phyloP scores from a whole-genome alignment of 2,888 invertebrate species.

The Orthonychiurus folsomi region DNA sequence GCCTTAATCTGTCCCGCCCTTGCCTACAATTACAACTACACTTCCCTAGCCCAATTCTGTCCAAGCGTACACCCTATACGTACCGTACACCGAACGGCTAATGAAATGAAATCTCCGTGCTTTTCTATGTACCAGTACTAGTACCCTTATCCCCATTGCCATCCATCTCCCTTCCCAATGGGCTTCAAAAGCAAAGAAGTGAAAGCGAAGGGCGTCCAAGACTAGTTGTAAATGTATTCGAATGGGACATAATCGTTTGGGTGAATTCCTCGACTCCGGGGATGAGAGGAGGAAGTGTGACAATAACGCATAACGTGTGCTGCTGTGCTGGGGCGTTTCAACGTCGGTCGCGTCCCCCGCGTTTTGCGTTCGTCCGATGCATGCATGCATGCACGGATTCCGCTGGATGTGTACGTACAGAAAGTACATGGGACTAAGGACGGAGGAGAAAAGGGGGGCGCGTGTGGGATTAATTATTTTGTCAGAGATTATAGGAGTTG shows the following conservation, averaged over 20 bases:
- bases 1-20: too few relatives aligned
- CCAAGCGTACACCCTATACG: too few relatives aligned
- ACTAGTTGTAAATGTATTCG: neutral
- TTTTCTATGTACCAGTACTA: too few relatives aligned
- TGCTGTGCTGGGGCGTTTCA: neutral
- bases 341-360: neutral
- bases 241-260: neutral
- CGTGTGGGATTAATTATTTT: slow-evolving; percentile 26
- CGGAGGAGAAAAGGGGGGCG: too few relatives aligned
- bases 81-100: too few relatives aligned
- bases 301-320: neutral
- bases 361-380: too few relatives aligned
- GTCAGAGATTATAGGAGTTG: slow-evolving; percentile 23
- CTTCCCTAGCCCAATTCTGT: too few relatives aligned
- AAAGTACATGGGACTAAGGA: too few relatives aligned
- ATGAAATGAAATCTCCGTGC: neutral
- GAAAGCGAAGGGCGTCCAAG: neutral
- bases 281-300: neutral
- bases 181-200: neutral
- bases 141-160: too few relatives aligned
- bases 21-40: too few relatives aligned
- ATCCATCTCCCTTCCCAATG: neutral
- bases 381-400: too few relatives aligned
- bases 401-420: too few relatives aligned
- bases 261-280: neutral